Evolutionary conservation across 2,888 invertebrate species (phyloP), one percentile per base, ranked within the genome.

Genomic region (Hemaris fuciformis): DNA sequence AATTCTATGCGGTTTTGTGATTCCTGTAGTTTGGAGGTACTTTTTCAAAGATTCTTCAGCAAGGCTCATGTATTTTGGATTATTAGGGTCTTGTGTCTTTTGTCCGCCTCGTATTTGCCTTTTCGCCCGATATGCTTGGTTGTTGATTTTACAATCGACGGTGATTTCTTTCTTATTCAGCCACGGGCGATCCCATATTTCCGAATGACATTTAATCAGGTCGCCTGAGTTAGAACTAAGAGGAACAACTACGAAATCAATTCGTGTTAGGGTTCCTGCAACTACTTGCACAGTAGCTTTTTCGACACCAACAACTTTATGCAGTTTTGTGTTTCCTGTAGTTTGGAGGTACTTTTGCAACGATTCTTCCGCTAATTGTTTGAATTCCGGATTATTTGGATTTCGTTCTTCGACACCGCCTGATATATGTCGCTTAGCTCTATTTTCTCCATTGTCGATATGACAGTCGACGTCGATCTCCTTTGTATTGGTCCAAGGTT

Each of bases 191-290:
- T 75, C 72, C 69, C 64, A 73, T 41, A 81, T 59, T 1, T 71
- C 31, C 3, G 78, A 72, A 4, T 65, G 23, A 45, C 80, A 80
- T 46, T 63, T 65, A 0, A 69, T 58, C 13, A 67, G 59, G 31
- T 71, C 65, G n/a, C 60, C 64, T 41, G 34, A 45, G 15, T 25
- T 57, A 7, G 62, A 62, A 38, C 59, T 56, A 20, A 60, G 43
- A 1, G 67, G 67, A n/a, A 58, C 60, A n/a, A 66, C 64, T 20
- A 58, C 23, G 41, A 70, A 72, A 22, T 64, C 46, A 23, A 95
- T 89, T 72, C 85, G 93, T 7, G 92, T 93, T 27, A 84, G 64
- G 1, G 66, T 56, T 8, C 94, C 94, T n/a, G 90, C 68, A 0
- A 94, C 94, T 0, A 91, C 76, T 75, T 93, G 91, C 6, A 57